Percentiles rank a stretch among this genome's conserved stretches.
Evolutionary conservation across 1,140 invertebrate genomes (phyloP).

Genomic region (Bicyclus anynana): DNA sequence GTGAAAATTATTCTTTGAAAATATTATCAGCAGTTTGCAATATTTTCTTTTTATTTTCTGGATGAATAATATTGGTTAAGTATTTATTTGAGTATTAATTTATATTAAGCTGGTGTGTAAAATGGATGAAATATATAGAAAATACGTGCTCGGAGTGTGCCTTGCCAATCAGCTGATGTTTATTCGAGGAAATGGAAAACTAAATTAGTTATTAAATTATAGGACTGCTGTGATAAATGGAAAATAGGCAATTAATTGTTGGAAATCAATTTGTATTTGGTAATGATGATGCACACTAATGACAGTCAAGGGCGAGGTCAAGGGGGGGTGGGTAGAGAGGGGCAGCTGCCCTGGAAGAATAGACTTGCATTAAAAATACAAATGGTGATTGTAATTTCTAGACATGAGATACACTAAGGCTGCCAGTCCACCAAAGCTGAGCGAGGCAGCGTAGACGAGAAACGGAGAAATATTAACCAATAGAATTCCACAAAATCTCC

Average conservation of each 20-base stretch:
- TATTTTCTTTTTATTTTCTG: not conserved
- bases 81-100: not conserved
- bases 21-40: not conserved
- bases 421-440: no score
- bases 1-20: not conserved
- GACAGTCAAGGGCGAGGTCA: no score
- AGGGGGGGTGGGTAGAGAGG: no score
- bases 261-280: slow-evolving; percentile 23
- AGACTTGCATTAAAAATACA: no score
- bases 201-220: slow-evolving; percentile 41
- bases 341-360: no score
- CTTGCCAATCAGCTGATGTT: slow-evolving; percentile 41
- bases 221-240: slow-evolving; percentile 51
- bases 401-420: no score
- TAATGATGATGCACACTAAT: slow-evolving; percentile 27
- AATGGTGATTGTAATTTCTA: no score
- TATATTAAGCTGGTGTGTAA: not conserved
- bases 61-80: not conserved
- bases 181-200: slow-evolving; percentile 24
- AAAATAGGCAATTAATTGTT: slow-evolving; percentile 32
- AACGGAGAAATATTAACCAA: no score
- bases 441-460: no score
- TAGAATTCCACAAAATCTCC: no score
- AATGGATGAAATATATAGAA: slow-evolving; percentile 10
- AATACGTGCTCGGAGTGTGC: slow-evolving; percentile 50